Base-by-base conservation (phyloP, 2,888 invertebrate species). In the Neoascia interrupta region DNA sequence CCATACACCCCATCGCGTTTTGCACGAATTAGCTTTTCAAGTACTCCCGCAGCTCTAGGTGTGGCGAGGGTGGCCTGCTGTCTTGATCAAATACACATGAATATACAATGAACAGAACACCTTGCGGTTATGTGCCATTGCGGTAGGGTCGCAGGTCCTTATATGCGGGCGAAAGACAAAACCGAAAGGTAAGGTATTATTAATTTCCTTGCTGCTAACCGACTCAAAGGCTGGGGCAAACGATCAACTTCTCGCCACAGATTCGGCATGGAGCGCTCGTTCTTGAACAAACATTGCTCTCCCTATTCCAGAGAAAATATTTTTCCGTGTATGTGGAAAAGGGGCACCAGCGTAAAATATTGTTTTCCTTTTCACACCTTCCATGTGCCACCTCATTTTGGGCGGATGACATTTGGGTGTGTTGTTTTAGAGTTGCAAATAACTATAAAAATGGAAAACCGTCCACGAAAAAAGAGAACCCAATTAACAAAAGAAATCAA, bases 391-490 rank as follows among this genome's bases (percentile, higher is more conserved):
- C 15, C 43, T n/a, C n/a, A 23, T 43, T 13, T 45, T 23, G 28
- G 18, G 36, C 47, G 53, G 53, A 43, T 68, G 34, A 69, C 18
- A 51, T 69, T 60, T 37, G 60, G 43, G 45, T 53, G 60, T 54
- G 68, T 74, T 61, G 68, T 74, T 74, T 68, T 68, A 69, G 68
- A 37, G 61, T 54, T 69, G 60, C 54, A 49, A 69, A 61, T 69
- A 74, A 74, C 69, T 74, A 61, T 68, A 47, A 41, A 74, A 74
- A 54, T 56, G 61, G 37, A 61, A 69, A 66, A 66, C 39, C 37
- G 31, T 47, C 66, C 21, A 28, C 47, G 5, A 18, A 23, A 26
- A 11, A 11, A 26, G 39, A 18, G 64, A 66, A 56, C 53, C 73
- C 73, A 73, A 73, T 73, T 73, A 73, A 39, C 26, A 34, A 43